phyloP scores from a whole-genome alignment of 1,140 invertebrate genomes.

The Nymphalis io region DNA sequence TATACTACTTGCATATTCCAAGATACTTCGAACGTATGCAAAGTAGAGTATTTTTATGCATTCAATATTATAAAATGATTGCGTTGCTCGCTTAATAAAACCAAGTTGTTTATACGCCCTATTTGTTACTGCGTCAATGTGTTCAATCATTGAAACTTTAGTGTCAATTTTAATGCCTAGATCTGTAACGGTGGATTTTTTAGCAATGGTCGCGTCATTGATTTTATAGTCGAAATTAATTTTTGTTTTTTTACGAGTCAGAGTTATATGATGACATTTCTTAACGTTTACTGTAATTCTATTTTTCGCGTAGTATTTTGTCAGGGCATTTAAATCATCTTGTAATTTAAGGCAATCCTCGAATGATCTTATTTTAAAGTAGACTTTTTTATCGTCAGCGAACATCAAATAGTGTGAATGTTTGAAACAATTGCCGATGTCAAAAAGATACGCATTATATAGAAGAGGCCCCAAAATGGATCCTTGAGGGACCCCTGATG shows the following conservation, averaged over 20 bases:
- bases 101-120: slow-evolving; percentile 25
- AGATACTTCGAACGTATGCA: slow-evolving; percentile 15
- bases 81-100: slow-evolving; percentile 25
- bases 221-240: too few species aligned
- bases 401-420: slow-evolving; percentile 12
- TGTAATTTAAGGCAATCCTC: neutral
- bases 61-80: slow-evolving; percentile 16
- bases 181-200: neutral
- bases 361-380: slow-evolving; percentile 6
- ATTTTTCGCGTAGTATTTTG: slow-evolving; percentile 11
- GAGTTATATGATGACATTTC: slow-evolving; percentile 10
- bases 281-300: slow-evolving; percentile 23
- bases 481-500: slow-evolving; percentile 34
- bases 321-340: slow-evolving; percentile 4
- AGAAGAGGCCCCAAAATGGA: slow-evolving; percentile 30
- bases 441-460: slow-evolving; percentile 26
- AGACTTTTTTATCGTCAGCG: slow-evolving; percentile 26
- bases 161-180: neutral
- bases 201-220: neutral
- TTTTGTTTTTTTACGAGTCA: slow-evolving; percentile 22
- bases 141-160: neutral
- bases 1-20: slow-evolving; percentile 27
- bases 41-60: slow-evolving; percentile 30
- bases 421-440: slow-evolving; percentile 16
- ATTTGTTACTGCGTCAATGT: neutral